phyloP scores from a whole-genome alignment of 2,113 vertebrate genomes.

The Phylloscopus trochilus region DNA sequence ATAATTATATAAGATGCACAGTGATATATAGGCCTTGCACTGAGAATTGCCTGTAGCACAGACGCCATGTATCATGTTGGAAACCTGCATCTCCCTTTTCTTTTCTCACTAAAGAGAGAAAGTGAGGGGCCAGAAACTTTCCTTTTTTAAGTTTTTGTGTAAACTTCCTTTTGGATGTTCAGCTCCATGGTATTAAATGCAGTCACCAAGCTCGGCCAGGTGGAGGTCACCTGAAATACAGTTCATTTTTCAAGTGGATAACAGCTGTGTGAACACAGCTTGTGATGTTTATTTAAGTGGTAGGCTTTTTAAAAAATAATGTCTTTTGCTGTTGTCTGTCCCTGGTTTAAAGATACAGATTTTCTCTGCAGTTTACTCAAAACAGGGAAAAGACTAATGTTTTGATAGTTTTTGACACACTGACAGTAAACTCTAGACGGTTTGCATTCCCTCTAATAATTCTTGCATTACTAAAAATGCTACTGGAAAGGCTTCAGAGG shows the following conservation, averaged over 20 bases:
- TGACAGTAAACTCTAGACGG: background rate
- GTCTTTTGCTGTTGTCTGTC: background rate
- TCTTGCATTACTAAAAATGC: background rate
- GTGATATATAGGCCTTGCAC: background rate
- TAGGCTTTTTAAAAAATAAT: background rate
- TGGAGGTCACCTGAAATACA: background rate
- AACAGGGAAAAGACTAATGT: background rate
- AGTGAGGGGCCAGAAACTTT: background rate
- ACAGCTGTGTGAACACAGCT: background rate
- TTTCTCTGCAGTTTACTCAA: background rate
- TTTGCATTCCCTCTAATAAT: background rate
- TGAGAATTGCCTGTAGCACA: background rate
- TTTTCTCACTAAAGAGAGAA: background rate
- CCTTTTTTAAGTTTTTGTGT: too few species aligned
- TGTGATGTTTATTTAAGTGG: background rate
- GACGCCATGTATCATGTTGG: background rate
- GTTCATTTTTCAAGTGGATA: background rate
- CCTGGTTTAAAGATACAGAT: background rate
- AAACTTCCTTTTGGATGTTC: background rate
- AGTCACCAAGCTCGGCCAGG: background rate
- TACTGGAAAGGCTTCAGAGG: constrained; percentile 9
- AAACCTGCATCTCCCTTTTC: background rate
- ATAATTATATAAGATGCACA: background rate
- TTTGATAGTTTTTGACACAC: background rate
- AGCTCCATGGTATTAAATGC: background rate